Evolutionary conservation across 2,797 vertebrate species (phyloP).

Genomic region (Tapera naevia): DNA sequence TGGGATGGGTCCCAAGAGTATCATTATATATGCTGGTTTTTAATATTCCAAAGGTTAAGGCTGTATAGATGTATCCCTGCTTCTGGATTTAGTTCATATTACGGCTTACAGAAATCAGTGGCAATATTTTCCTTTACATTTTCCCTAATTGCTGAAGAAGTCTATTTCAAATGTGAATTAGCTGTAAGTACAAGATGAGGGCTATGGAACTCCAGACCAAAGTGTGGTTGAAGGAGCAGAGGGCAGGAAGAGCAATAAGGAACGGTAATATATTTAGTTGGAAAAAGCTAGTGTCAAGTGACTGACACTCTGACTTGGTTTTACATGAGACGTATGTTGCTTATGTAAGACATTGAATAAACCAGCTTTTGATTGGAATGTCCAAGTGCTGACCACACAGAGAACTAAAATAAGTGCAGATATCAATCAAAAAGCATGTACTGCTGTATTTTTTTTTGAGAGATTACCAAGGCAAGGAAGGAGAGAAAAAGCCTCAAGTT

Average conservation of each 20-base stretch:
- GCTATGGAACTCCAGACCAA: neutral
- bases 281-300: neutral
- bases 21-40: constrained; percentile 71
- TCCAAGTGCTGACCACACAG: neutral
- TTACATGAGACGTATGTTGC: neutral
- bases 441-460: neutral
- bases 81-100: constrained; percentile 58
- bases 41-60: constrained; percentile 56
- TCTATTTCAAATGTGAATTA: constrained; percentile 10
- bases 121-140: constrained; percentile 38
- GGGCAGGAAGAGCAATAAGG: neutral
- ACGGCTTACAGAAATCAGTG: constrained; percentile 48
- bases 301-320: neutral
- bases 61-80: constrained; percentile 31
- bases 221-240: neutral
- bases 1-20: constrained; percentile 54
- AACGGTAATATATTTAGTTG: neutral
- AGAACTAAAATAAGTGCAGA: neutral
- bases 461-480: neutral
- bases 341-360: neutral
- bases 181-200: neutral
- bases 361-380: neutral
- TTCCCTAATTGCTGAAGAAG: neutral
- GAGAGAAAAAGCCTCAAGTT: neutral
- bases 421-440: neutral